Percentiles rank a stretch among this genome's conserved stretches.
phyloP scores from a whole-genome alignment of 2,113 vertebrate genomes.

The Carlito syrichta region DNA sequence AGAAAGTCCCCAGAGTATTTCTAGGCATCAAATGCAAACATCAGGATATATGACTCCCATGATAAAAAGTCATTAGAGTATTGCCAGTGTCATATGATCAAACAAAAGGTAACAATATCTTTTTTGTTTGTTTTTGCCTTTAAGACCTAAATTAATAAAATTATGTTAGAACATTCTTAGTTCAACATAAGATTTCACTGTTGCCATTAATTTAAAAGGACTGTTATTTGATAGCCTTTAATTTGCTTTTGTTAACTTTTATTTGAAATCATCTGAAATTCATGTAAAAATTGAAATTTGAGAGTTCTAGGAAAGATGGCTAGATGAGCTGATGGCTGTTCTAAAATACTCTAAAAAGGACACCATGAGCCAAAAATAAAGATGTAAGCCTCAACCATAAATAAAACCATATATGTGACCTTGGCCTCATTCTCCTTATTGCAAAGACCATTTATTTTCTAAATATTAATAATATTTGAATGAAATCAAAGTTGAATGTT shows the following conservation, averaged over 20 bases:
- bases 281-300: constrained; percentile 5
- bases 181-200: background rate
- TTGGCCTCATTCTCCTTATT: background rate
- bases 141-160: background rate
- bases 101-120: background rate
- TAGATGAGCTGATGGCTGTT: background rate
- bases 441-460: background rate
- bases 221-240: background rate
- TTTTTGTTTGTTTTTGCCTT: background rate
- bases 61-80: background rate
- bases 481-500: background rate
- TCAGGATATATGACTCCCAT: background rate
- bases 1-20: background rate
- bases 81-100: background rate
- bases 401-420: background rate
- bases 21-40: background rate
- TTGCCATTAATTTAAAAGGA: background rate
- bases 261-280: background rate
- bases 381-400: background rate
- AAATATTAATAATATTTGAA: background rate
- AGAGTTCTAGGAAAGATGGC: background rate
- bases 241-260: background rate
- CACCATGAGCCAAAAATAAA: background rate
- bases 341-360: background rate
- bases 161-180: background rate